Evolutionary conservation across 2,797 vertebrate species (phyloP).

Genomic region (Artibeus jamaicensis): DNA sequence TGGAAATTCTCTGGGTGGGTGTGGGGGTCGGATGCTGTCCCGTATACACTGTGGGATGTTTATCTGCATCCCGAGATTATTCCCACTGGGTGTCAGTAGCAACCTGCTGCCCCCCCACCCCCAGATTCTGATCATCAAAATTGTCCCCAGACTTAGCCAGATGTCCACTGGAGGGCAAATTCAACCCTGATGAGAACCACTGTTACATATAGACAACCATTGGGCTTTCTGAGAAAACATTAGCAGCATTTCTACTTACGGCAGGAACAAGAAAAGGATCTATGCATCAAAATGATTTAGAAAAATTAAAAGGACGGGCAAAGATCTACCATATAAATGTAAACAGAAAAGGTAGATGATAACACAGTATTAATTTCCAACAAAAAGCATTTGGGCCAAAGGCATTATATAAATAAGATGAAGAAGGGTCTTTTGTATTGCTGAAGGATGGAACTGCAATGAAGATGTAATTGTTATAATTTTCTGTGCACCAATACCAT

Average conservation of each 20-base stretch:
- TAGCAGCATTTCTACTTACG: background rate
- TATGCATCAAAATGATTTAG: background rate
- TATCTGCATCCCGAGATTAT: background rate
- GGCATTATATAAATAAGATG: background rate
- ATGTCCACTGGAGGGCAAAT: background rate
- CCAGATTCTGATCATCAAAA: background rate
- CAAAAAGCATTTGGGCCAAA: background rate
- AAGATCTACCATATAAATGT: background rate
- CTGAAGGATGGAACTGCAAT: constrained; percentile 9
- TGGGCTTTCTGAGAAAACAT: background rate
- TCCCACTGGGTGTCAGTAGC: background rate
- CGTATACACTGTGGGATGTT: background rate
- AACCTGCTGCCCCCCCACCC: background rate
- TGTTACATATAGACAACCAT: background rate
- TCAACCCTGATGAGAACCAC: background rate
- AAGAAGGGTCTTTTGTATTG: background rate
- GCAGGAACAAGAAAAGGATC: background rate
- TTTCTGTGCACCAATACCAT: background rate
- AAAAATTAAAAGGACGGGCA: background rate
- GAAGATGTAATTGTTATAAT: constrained; percentile 12
- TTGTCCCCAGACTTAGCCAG: background rate
- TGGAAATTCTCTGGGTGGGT: background rate
- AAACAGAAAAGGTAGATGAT: background rate
- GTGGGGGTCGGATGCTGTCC: background rate
- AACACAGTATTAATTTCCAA: background rate